Evolutionary conservation across 23 tunicate species (phyloP).

Genomic region (Clavelina lepadiformis): DNA sequence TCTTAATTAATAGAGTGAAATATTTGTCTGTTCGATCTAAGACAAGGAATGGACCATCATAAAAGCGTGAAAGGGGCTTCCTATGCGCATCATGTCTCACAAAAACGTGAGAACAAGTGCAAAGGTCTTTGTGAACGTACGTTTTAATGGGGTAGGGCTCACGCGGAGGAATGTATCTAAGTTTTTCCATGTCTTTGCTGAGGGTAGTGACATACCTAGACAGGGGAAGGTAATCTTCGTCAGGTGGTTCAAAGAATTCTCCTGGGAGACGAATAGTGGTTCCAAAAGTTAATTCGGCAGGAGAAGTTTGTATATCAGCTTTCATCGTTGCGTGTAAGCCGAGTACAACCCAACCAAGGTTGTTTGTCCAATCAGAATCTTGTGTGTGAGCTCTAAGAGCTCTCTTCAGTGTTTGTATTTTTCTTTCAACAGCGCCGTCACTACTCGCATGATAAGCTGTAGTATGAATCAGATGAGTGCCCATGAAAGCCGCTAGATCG

Average conservation of each 20-base stretch:
- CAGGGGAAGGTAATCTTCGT: neutral
- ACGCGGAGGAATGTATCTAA: neutral
- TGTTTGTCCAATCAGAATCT: conserved; percentile 14
- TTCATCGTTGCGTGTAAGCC: conserved; percentile 8
- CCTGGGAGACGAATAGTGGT: conserved; percentile 19
- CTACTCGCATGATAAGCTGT: conserved; percentile 20
- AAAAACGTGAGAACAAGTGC: conserved; percentile 11
- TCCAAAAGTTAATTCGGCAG: conserved; percentile 25
- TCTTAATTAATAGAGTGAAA: conserved; percentile 7
- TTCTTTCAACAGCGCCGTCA: conserved; percentile 19
- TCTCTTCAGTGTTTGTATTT: conserved; percentile 1
- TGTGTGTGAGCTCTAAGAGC: conserved; percentile 20
- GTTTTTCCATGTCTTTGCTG: neutral
- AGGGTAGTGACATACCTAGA: neutral
- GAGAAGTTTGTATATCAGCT: neutral
- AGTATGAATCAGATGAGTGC: conserved; percentile 5
- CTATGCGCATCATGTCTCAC: conserved; percentile 15
- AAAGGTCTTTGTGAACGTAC: neutral
- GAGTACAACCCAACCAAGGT: conserved; percentile 14
- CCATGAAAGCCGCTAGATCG: conserved; percentile 11
- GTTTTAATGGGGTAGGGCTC: neutral
- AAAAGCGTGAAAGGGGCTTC: conserved; percentile 18
- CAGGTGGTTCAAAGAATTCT: conserved; percentile 8
- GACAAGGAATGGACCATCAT: conserved; percentile 21
- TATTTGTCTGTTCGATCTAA: conserved; percentile 8